Evolutionary conservation across 2,113 vertebrate species (phyloP).

Genomic region (Leptobrachium ailaonicum): DNA sequence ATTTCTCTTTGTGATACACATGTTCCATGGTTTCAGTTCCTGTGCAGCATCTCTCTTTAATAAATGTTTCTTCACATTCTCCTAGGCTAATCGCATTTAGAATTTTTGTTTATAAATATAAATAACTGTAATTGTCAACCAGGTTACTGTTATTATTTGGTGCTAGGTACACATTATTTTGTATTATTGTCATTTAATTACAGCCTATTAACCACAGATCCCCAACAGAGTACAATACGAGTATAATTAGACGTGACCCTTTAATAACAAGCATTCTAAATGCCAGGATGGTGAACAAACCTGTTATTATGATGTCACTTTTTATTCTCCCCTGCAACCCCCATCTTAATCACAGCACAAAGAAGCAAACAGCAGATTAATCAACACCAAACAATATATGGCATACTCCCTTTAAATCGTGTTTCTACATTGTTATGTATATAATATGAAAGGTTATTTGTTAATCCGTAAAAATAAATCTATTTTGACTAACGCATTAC

Average conservation of each 20-base stretch:
- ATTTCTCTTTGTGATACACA: not conserved
- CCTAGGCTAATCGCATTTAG: conserved; percentile 28
- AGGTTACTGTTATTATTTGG: conserved; percentile 29
- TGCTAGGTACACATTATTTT: conserved; percentile 13
- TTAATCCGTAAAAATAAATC: too few relatives aligned
- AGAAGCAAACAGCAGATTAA: conserved; percentile 12
- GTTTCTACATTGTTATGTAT: too few relatives aligned
- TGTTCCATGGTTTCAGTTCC: not conserved
- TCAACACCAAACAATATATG: not conserved
- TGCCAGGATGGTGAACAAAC: conserved; percentile 23
- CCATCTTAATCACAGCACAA: conserved; percentile 12
- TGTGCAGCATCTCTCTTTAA: not conserved
- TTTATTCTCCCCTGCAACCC: not conserved
- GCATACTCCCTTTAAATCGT: not conserved
- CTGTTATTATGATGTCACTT: conserved; percentile 13
- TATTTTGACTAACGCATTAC: too few relatives aligned
- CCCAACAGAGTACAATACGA: conserved; percentile 14
- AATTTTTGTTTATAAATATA: conserved; percentile 10
- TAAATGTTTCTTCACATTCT: conserved; percentile 2
- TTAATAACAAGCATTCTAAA: conserved; percentile 22
- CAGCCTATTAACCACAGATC: conserved; percentile 38
- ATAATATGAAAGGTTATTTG: too few relatives aligned
- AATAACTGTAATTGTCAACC: conserved; percentile 5
- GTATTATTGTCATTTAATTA: conserved; percentile 40
- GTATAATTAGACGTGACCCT: conserved; percentile 40